Percentiles rank a stretch among this genome's conserved stretches.
These are phyloP conservation scores for Halictus quadricinctus DNA, from an alignment of 2,888 invertebrate genomes.

Conservation along the genomic window DNA sequence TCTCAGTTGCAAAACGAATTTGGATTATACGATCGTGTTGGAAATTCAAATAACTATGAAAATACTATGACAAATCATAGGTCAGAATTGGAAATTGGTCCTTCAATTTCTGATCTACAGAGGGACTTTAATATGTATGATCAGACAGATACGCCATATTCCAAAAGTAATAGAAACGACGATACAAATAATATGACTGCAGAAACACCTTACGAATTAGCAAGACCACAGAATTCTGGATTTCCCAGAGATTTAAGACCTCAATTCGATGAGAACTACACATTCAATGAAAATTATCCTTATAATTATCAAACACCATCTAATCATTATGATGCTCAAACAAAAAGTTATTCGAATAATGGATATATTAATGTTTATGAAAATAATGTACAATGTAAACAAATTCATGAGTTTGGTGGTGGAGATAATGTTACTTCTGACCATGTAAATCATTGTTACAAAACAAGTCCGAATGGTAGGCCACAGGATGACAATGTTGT, in stretches of 20 bases:
- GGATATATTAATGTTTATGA: slow-evolving; percentile 75
- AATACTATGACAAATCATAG: slow-evolving; percentile 62
- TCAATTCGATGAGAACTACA: slow-evolving; percentile 66
- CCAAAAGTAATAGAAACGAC: slow-evolving; percentile 64
- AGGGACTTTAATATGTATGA: slow-evolving; percentile 69
- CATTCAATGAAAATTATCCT: slow-evolving; percentile 72
- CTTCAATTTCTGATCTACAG: slow-evolving; percentile 68
- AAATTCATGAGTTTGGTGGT: slow-evolving; percentile 68
- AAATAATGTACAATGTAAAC: slow-evolving; percentile 69
- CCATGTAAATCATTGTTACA: slow-evolving; percentile 76
- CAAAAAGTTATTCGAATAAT: slow-evolving; percentile 73
- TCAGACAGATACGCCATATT: slow-evolving; percentile 65
- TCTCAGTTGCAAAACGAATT: slow-evolving; percentile 73
- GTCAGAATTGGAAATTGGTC: slow-evolving; percentile 60
- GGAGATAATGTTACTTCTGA: slow-evolving; percentile 74
- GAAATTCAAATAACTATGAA: slow-evolving; percentile 66
- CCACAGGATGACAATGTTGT: slow-evolving; percentile 67
- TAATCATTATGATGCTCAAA: slow-evolving; percentile 75
- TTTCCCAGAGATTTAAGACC: slow-evolving; percentile 64
- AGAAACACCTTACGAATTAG: slow-evolving; percentile 74
- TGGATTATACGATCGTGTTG: slow-evolving; percentile 65
- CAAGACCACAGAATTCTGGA: slow-evolving; percentile 68
- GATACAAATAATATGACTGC: slow-evolving; percentile 50
- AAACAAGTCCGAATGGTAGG: slow-evolving; percentile 75
- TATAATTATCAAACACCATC: slow-evolving; percentile 77